These are phyloP conservation scores for Vipera ursinii DNA, from an alignment of 2,797 vertebrate species.

Conservation along the genomic window DNA sequence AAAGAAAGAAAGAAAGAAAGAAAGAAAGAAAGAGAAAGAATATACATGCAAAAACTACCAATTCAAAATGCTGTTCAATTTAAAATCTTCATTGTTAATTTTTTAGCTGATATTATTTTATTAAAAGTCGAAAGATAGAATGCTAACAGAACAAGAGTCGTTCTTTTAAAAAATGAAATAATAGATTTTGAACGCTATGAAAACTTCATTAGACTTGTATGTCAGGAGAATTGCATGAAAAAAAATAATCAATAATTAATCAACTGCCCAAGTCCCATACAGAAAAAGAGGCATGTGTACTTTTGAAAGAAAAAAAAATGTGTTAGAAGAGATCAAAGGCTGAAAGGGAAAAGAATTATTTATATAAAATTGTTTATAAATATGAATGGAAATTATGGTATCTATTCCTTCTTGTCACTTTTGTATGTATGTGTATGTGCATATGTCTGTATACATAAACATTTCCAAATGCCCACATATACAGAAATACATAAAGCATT, in stretches of 20 bases:
- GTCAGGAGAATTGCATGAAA: conserved; percentile 52
- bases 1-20: background rate
- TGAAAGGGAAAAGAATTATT: conserved; percentile 33
- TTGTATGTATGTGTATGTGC: background rate
- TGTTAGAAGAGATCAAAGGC: background rate
- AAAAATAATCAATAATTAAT: conserved; percentile 56
- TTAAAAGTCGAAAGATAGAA: conserved; percentile 38
- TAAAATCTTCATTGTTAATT: background rate
- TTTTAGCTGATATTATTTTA: conserved; percentile 4
- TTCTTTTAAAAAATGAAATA: conserved; percentile 24
- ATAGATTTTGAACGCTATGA: conserved; percentile 39
- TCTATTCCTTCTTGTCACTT: background rate
- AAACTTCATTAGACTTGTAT: conserved; percentile 37
- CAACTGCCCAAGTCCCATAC: conserved; percentile 45
- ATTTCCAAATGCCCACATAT: background rate
- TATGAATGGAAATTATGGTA: conserved; percentile 13
- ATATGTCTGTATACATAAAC: background rate
- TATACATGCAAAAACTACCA: too few species aligned
- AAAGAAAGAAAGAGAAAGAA: too few species aligned
- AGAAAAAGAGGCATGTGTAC: conserved; percentile 43
- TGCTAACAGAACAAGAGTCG: conserved; percentile 26
- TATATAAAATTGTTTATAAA: conserved; percentile 39
- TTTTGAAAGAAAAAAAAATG: conserved; percentile 39
- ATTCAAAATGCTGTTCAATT: background rate
- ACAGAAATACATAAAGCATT: background rate